A percentile compares a stretch with the other conserved stretches of the same genome.
Evolutionary conservation across 2,113 vertebrate genomes (phyloP).

Genomic region (Cottus gobio): DNA sequence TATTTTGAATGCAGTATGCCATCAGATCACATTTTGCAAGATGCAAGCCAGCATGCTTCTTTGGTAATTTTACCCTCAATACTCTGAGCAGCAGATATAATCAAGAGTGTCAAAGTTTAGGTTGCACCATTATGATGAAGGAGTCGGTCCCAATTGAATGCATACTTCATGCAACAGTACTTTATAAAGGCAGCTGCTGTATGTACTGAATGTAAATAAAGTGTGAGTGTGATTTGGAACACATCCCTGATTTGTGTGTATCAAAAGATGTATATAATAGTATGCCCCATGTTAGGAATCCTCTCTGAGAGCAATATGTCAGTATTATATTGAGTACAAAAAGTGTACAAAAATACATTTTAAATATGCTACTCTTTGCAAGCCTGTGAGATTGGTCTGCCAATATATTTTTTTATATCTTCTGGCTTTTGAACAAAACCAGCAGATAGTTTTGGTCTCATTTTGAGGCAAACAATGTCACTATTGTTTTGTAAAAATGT

Average conservation of each 20-base stretch:
- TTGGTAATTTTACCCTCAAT: no score
- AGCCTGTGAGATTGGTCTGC: neutral
- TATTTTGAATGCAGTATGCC: neutral
- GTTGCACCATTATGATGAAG: neutral
- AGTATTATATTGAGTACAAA: neutral
- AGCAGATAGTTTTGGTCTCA: neutral
- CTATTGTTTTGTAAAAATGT: neutral
- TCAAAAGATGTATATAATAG: neutral
- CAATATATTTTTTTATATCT: neutral
- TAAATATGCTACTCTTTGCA: neutral
- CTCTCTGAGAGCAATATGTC: neutral
- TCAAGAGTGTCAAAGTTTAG: neutral
- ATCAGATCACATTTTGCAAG: neutral
- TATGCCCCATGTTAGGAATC: neutral
- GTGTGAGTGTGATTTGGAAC: neutral
- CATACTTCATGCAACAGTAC: neutral
- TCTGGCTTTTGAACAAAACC: constrained; percentile 23
- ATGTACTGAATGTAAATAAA: neutral
- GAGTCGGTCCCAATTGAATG: neutral
- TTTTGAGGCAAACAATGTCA: neutral
- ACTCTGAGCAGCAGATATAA: neutral
- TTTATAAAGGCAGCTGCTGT: neutral
- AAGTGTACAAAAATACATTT: constrained; percentile 10
- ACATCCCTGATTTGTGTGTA: neutral
- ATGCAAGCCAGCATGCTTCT: neutral